Conservation (phyloP, 2,797 vertebrate genomes). For the Scolopax bukidnonensis region DNA sequence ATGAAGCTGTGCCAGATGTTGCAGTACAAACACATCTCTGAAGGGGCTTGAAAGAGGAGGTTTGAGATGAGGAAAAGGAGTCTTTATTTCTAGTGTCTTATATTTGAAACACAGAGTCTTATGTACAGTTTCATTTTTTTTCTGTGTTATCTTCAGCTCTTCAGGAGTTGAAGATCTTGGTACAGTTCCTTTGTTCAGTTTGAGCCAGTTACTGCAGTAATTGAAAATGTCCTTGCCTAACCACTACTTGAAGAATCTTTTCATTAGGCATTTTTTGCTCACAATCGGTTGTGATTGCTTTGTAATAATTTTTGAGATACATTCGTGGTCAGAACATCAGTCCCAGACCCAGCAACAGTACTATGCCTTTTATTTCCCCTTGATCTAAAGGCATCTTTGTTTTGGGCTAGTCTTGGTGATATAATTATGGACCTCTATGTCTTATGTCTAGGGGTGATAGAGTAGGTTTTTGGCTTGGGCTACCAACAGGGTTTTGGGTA, state of each 20-base stretch:
- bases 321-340: conserved; percentile 22
- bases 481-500: neutral
- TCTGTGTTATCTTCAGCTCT: neutral
- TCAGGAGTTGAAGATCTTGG: neutral
- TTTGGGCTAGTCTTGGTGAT: neutral
- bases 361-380: neutral
- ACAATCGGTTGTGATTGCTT: conserved; percentile 18
- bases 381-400: neutral
- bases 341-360: conserved; percentile 4
- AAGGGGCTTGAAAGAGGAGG: neutral
- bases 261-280: conserved; percentile 41
- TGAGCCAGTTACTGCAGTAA: neutral
- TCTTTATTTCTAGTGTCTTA: neutral
- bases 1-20: neutral
- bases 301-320: conserved; percentile 52
- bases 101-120: neutral
- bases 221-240: conserved; percentile 44
- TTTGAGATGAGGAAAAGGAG: neutral
- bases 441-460: neutral
- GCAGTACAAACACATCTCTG: neutral
- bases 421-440: neutral
- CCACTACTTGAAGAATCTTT: conserved; percentile 24
- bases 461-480: neutral
- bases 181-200: conserved; percentile 20
- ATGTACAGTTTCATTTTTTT: neutral